Evolutionary conservation across 2,113 vertebrate species (phyloP), one percentile per base, ranked within the genome.

Genomic region (Nestor notabilis): DNA sequence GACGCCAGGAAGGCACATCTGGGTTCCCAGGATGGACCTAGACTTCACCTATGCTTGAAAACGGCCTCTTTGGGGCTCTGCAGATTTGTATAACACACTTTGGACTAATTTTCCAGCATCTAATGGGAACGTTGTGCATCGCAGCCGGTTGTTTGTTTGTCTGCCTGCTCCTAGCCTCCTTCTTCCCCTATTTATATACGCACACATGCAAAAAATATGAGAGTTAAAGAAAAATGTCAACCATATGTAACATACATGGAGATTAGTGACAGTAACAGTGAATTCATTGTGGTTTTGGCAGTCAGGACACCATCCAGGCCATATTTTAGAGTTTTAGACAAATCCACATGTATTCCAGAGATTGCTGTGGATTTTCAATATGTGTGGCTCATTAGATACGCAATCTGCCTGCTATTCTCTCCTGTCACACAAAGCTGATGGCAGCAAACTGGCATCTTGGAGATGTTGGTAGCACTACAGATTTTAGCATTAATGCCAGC

Each of bases 401-500:
- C 83, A 97, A 68, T 96, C 96, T 98, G 91, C 92, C 96, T 96
- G 66, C 85, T 89, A 52, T 97, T 97, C 96, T 95, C 83, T 96
- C 89, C 96, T 97, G 93, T 97, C 91, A 94, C 89, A 95, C 87
- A 94, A 97, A 97, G 96, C 95, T 85, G 94, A 94, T 97, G 97
- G 94, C 96, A 97, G 94, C 92, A 97, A 97, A 97, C 94, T 97
- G 97, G 95, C 96, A 93, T 97, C 95, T 94, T 85, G 87, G 95
- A 97, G 96, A 92, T 75, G 29, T 69, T 90, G 95, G 95, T 97
- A 96, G 95, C 93, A 43, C 94, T 97, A 78, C 97, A 97, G 97
- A 97, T 97, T 98, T 97, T 96, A 97, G 97, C 97, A 94, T 91
- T 97, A 90, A 94, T 94, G 96, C 94, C 98, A 98, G 97, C 96